Percentiles rank a stretch among this genome's conserved stretches.
Evolutionary conservation across 35 echinoderm and acorn worm species (phyloP).

Genomic region (Holothuria glaberrima): DNA sequence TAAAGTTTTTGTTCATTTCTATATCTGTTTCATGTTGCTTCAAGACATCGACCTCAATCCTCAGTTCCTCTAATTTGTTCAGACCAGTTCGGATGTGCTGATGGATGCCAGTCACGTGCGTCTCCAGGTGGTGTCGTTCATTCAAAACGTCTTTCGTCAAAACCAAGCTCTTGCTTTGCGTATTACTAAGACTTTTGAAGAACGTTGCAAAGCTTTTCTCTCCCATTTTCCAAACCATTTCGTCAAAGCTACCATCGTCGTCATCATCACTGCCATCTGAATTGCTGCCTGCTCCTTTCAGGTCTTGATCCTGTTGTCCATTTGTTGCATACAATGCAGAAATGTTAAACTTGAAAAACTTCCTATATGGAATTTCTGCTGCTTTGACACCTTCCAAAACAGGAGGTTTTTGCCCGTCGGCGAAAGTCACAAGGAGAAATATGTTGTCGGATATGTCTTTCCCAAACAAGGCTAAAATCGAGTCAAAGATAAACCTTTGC

Average conservation of each 20-base stretch:
- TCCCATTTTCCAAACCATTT: no score
- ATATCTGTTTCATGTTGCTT: constrained; percentile 25
- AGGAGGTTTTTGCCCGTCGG: constrained; percentile 74
- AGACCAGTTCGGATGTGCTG: no score
- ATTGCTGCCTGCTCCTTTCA: not conserved
- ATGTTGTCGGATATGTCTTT: constrained; percentile 85
- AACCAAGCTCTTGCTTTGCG: constrained; percentile 44
- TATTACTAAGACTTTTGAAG: constrained; percentile 20
- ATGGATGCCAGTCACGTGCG: constrained; percentile 23
- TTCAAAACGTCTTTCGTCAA: no score
- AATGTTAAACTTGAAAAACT: constrained; percentile 81
- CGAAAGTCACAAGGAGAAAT: constrained; percentile 66
- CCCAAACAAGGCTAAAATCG: constrained; percentile 62
- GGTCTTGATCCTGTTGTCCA: not conserved
- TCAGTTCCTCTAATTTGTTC: constrained; percentile 58
- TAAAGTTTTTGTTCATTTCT: constrained; percentile 46
- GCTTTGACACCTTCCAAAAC: constrained; percentile 62
- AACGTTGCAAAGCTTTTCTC: constrained; percentile 53
- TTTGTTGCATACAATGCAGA: constrained; percentile 73
- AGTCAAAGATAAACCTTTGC: no score
- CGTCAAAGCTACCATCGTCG: constrained; percentile 48
- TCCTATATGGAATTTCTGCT: constrained; percentile 59
- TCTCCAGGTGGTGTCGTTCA: constrained; percentile 59
- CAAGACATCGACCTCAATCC: constrained; percentile 25
- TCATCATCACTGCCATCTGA: not conserved